These are phyloP conservation scores for Atherix ibis DNA, from an alignment of 2,888 invertebrate species.

Conservation along the genomic window DNA sequence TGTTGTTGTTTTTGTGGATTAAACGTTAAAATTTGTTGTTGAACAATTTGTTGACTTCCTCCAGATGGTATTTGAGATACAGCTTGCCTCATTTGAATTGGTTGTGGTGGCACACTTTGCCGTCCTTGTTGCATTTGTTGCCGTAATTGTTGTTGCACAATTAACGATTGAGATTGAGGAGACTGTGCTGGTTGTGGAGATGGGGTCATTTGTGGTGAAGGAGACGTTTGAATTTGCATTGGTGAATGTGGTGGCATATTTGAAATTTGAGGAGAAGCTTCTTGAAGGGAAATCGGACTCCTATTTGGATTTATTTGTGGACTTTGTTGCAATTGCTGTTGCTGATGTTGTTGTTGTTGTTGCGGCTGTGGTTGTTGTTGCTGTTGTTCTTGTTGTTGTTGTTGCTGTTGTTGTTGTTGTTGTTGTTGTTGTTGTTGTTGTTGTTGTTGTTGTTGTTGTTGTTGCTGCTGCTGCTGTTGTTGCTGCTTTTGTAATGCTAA, in stretches of 20 bases:
- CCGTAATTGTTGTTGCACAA: slow-evolving; percentile 22
- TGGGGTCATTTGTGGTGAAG: slow-evolving; percentile 32
- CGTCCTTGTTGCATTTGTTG: slow-evolving; percentile 23
- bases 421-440: slow-evolving; percentile 33
- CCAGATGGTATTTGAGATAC: slow-evolving; percentile 6
- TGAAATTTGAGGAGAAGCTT: slow-evolving; percentile 16
- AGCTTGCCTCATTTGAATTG: slow-evolving; percentile 11
- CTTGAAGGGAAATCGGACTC: slow-evolving; percentile 24
- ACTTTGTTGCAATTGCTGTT: slow-evolving; percentile 16
- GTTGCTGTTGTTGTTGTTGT: slow-evolving; percentile 21
- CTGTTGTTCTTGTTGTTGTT: slow-evolving; percentile 24
- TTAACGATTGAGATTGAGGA: slow-evolving; percentile 18
- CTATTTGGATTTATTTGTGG: slow-evolving; percentile 28
- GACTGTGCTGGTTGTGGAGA: slow-evolving; percentile 25
- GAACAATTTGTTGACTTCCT: slow-evolving; percentile 11
- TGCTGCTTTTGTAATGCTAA: slow-evolving; percentile 24
- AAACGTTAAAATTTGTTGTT: slow-evolving; percentile 4
- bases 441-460: slow-evolving; percentile 34
- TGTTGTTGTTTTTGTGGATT: slow-evolving; percentile 7
- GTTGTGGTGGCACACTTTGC: slow-evolving; percentile 10
- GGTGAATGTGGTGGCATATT: neutral
- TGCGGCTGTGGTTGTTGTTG: slow-evolving; percentile 21
- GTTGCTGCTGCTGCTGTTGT: slow-evolving; percentile 40
- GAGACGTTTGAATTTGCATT: slow-evolving; percentile 6
- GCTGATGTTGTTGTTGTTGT: slow-evolving; percentile 16